Evolutionary conservation across 2,888 invertebrate genomes (phyloP).

Genomic region (Bibio marci): DNA sequence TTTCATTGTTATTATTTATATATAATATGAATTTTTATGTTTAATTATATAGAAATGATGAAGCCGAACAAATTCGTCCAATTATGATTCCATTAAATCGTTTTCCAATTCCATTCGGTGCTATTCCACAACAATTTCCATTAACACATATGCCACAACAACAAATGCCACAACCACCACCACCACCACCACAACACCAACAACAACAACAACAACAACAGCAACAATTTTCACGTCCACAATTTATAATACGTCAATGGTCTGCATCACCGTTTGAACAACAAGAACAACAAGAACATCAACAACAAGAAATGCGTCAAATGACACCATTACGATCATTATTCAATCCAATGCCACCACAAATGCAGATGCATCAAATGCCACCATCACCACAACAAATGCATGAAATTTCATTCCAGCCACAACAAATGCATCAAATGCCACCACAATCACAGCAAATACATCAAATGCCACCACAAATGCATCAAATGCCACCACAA

Average conservation of each 20-base stretch:
- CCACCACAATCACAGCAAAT: slow-evolving; percentile 12
- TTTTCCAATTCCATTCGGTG: slow-evolving; percentile 31
- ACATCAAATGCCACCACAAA: slow-evolving; percentile 7
- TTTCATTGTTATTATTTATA: not conserved
- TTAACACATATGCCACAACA: slow-evolving; percentile 35
- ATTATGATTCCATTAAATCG: slow-evolving; percentile 29
- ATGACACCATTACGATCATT: not conserved
- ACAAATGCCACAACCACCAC: slow-evolving; percentile 23
- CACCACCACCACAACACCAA: slow-evolving; percentile 14
- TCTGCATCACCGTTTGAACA: slow-evolving; percentile 6
- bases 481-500: slow-evolving; percentile 6
- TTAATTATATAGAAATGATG: not conserved
- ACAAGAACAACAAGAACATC: slow-evolving; percentile 7
- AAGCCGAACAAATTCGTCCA: slow-evolving; percentile 24
- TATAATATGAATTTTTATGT: not conserved
- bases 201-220: slow-evolving; percentile 18
- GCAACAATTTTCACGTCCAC: slow-evolving; percentile 21
- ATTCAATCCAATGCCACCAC: slow-evolving; percentile 16
- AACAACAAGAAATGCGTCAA: slow-evolving; percentile 1
- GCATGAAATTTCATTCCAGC: slow-evolving; percentile 6
- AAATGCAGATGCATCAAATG: slow-evolving; percentile 9
- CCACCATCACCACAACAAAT: slow-evolving; percentile 12
- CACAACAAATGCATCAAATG: slow-evolving; percentile 6
- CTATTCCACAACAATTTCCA: slow-evolving; percentile 34
- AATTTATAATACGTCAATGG: slow-evolving; percentile 14